Evolutionary conservation across 2,113 vertebrate genomes (phyloP).

Genomic region (Potamarius usumacintae): DNA sequence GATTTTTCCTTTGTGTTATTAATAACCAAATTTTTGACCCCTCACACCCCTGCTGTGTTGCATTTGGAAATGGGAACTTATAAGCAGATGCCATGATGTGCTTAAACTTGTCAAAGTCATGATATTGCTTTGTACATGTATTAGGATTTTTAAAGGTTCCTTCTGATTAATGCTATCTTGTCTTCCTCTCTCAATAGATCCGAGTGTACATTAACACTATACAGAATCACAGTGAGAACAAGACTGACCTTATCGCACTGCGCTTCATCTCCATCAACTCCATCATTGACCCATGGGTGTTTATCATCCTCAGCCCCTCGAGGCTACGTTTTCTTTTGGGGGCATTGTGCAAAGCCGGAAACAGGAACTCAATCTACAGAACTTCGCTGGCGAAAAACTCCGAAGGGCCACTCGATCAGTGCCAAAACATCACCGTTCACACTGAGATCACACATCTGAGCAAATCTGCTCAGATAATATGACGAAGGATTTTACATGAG

Average conservation of each 20-base stretch:
- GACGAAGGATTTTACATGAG: neutral
- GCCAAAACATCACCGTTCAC: neutral
- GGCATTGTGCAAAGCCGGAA: slow-evolving; percentile 61
- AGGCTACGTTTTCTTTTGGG: slow-evolving; percentile 79
- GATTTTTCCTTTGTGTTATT: neutral
- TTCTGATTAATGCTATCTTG: neutral
- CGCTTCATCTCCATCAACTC: slow-evolving; percentile 87
- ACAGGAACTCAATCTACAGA: slow-evolving; percentile 31
- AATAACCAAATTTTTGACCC: neutral
- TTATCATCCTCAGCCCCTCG: slow-evolving; percentile 84
- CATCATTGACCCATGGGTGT: slow-evolving; percentile 93
- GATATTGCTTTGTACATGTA: neutral
- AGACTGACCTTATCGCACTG: slow-evolving; percentile 77
- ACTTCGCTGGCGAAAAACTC: slow-evolving; percentile 51
- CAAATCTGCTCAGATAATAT: slow-evolving; percentile 37
- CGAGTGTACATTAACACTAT: slow-evolving; percentile 81
- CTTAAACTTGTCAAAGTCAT: neutral
- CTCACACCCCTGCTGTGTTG: neutral
- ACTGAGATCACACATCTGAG: slow-evolving; percentile 30
- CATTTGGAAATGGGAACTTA: neutral
- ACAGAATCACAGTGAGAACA: neutral
- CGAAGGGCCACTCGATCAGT: slow-evolving; percentile 22
- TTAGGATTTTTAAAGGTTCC: neutral
- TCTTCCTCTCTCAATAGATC: slow-evolving; percentile 70
- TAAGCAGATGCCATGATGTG: neutral